phyloP scores from a whole-genome alignment of 2,888 invertebrate species.

The Hoplodrina ambigua region DNA sequence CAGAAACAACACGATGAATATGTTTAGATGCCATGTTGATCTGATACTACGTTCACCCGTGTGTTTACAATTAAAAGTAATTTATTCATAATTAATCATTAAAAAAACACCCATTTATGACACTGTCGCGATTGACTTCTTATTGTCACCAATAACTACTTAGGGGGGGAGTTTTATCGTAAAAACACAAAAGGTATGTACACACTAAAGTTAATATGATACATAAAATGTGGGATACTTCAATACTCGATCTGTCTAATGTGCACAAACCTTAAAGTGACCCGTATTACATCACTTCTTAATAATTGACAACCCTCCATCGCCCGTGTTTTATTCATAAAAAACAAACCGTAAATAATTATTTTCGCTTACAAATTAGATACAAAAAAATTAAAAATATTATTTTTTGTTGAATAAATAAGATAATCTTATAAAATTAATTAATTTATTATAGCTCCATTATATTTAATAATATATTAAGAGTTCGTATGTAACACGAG shows the following conservation, averaged over 20 bases:
- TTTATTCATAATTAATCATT: constrained; percentile 65
- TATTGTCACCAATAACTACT: constrained; percentile 75
- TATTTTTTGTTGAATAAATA: constrained; percentile 58
- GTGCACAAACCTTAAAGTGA: constrained; percentile 73
- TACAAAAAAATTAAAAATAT: constrained; percentile 59
- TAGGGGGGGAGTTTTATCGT: constrained; percentile 51
- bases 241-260: constrained; percentile 65
- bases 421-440: constrained; percentile 42
- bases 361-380: constrained; percentile 59
- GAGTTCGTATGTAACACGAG: constrained; percentile 68
- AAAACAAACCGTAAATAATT: constrained; percentile 53
- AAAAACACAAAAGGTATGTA: constrained; percentile 70
- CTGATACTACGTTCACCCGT: constrained; percentile 68
- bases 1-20: constrained; percentile 62
- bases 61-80: constrained; percentile 67
- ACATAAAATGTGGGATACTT: constrained; percentile 58
- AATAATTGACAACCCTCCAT: constrained; percentile 48
- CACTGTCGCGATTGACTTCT: constrained; percentile 81
- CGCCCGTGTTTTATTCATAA: constrained; percentile 35
- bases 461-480: constrained; percentile 42
- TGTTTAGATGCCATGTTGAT: constrained; percentile 70
- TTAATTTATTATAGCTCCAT: constrained; percentile 22
- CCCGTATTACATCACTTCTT: constrained; percentile 64
- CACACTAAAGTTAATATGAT: constrained; percentile 68
- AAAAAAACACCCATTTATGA: constrained; percentile 76